phyloP scores from a whole-genome alignment of 2,113 vertebrate species.

The Prochilodus magdalenae region DNA sequence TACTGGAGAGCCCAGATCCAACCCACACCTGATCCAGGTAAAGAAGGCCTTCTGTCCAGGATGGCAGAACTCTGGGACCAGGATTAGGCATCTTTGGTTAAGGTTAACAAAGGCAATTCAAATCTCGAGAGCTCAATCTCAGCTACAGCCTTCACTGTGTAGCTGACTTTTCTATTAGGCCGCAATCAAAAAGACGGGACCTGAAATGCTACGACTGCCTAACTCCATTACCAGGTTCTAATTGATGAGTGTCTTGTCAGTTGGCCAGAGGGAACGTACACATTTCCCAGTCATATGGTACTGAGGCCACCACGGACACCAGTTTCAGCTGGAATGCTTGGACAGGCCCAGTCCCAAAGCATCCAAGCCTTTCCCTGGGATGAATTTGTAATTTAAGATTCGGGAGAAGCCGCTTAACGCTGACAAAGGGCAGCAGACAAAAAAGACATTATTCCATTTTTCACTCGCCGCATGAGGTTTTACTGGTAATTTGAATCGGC shows the following conservation, averaged over 20 bases:
- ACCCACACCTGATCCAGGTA: too few species aligned
- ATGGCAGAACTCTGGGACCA: too few species aligned
- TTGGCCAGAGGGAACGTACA: not conserved
- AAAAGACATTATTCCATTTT: slow-evolving; percentile 55
- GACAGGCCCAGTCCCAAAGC: slow-evolving; percentile 29
- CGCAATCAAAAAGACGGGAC: not conserved
- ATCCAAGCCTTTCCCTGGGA: slow-evolving; percentile 24
- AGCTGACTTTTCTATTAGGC: not conserved
- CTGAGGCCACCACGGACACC: slow-evolving; percentile 31
- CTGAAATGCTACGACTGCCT: too few species aligned
- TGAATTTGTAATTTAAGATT: slow-evolving; percentile 41
- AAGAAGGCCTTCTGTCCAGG: too few species aligned
- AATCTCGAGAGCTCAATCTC: too few species aligned
- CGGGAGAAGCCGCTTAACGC: slow-evolving; percentile 19
- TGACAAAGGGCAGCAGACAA: slow-evolving; percentile 42
- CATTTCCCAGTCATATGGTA: slow-evolving; percentile 6
- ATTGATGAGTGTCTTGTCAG: slow-evolving; percentile 4
- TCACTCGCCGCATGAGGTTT: slow-evolving; percentile 51
- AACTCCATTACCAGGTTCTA: not conserved
- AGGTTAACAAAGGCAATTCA: too few species aligned
- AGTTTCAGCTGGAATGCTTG: slow-evolving; percentile 43
- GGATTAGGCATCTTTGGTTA: too few species aligned
- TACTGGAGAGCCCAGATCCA: too few species aligned
- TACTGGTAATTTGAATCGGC: slow-evolving; percentile 39
- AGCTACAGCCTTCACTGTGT: not conserved